phyloP scores from a whole-genome alignment of 2,888 invertebrate species.

The Volucella bombylans region DNA sequence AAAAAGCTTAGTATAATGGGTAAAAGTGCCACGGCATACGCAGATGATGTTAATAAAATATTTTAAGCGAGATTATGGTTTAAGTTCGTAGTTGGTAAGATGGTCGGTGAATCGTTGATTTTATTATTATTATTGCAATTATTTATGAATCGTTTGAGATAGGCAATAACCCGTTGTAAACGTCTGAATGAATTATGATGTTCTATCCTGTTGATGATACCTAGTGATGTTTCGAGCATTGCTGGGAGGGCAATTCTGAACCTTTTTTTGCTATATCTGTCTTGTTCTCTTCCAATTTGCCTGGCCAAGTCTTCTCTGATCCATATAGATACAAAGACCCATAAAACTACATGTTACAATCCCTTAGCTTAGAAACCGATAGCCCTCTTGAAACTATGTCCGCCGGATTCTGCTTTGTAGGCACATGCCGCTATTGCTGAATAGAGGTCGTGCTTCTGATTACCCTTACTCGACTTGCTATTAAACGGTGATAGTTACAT shows the following conservation, averaged over 20 bases:
- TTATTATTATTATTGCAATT: neutral
- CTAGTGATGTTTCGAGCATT: neutral
- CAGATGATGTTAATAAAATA: no score
- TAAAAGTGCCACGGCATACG: no score
- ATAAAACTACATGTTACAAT: neutral
- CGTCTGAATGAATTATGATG: neutral
- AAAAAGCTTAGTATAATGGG: no score
- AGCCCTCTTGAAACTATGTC: neutral
- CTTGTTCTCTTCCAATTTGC: no score
- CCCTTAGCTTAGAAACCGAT: neutral
- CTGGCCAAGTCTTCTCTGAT: neutral
- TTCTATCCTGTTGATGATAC: neutral
- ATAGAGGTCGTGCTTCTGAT: neutral
- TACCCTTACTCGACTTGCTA: no score
- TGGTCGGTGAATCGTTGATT: neutral
- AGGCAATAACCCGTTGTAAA: neutral
- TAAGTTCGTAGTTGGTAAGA: neutral
- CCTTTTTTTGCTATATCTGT: neutral
- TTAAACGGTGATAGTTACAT: no score
- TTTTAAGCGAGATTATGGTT: no score
- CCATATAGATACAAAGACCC: neutral
- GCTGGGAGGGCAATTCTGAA: neutral
- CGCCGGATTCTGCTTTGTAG: neutral
- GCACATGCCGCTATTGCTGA: neutral
- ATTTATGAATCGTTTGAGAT: neutral